Evolutionary conservation across 1,140 invertebrate genomes (phyloP).

Genomic region (Panulirus ornatus): DNA sequence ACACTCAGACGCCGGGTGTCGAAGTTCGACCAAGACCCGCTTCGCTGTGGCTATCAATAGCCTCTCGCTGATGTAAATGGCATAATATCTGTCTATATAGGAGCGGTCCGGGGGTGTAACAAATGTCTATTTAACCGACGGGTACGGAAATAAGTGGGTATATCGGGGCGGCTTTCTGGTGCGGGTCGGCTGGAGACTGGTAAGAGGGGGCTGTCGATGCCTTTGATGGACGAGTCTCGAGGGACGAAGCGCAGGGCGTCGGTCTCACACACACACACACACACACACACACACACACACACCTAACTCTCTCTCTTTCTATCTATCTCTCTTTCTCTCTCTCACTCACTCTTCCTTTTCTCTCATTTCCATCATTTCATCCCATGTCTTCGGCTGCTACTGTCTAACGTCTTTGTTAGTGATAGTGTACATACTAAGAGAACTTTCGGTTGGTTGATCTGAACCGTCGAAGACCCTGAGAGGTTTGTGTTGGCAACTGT

Average conservation of each 20-base stretch:
- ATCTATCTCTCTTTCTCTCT: neutral
- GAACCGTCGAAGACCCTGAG: no score
- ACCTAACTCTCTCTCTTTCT: neutral
- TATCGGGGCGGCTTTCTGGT: slow-evolving; percentile 8
- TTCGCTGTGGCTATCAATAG: neutral
- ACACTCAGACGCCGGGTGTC: no score
- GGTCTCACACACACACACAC: neutral
- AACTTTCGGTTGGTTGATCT: no score
- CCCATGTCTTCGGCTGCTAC: neutral
- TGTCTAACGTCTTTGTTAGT: neutral
- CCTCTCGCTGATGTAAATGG: neutral
- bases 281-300: neutral
- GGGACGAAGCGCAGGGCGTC: slow-evolving; percentile 39
- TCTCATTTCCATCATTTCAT: neutral
- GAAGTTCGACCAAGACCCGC: no score
- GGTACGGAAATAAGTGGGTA: slow-evolving; percentile 34
- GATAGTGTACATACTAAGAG: no score
- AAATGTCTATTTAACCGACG: slow-evolving; percentile 61
- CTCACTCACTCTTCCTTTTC: neutral
- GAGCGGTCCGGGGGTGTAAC: slow-evolving; percentile 38
- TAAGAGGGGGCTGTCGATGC: slow-evolving; percentile 62
- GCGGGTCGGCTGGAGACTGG: slow-evolving; percentile 19
- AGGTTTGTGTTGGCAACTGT: neutral
- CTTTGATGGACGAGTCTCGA: slow-evolving; percentile 64
- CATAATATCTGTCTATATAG: slow-evolving; percentile 51